Conservation (phyloP, 2,888 invertebrate genomes). For the Belgica antarctica region DNA sequence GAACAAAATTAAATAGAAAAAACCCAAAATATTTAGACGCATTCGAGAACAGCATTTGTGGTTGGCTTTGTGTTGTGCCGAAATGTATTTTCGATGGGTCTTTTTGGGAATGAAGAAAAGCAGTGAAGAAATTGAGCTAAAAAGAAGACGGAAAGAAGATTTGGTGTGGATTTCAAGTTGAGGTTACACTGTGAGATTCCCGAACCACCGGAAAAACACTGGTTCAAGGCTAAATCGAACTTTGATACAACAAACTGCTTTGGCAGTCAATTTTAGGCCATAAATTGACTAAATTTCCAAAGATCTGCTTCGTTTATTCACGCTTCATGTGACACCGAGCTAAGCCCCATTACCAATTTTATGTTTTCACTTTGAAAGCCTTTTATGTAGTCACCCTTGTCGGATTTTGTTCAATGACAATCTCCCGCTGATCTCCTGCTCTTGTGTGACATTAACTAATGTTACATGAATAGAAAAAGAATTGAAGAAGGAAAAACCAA, state of each 20-base stretch:
- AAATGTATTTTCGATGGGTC: not conserved
- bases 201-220: not conserved
- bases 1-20: constrained; percentile 30
- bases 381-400: constrained; percentile 42
- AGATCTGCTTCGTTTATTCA: constrained; percentile 27
- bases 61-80: constrained; percentile 40
- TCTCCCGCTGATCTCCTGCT: constrained; percentile 39
- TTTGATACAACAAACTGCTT: no score
- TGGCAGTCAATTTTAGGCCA: no score
- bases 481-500: not conserved
- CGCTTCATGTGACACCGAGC: constrained; percentile 30
- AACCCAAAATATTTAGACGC: constrained; percentile 43
- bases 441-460: constrained; percentile 38
- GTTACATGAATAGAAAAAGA: not conserved
- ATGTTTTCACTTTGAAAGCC: no score
- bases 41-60: constrained; percentile 38
- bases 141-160: constrained; percentile 11
- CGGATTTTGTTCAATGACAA: constrained; percentile 42
- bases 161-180: constrained; percentile 9
- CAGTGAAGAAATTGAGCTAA: not conserved
- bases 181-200: not conserved
- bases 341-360: no score
- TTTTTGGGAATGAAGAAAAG: constrained; percentile 15
- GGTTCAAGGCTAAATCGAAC: constrained; percentile 33
- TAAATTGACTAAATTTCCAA: constrained; percentile 34